A percentile compares a stretch with the other conserved stretches of the same genome.
These are phyloP conservation scores for Ciconia maguari DNA, from an alignment of 2,113 vertebrate genomes.

Conservation along the genomic window DNA sequence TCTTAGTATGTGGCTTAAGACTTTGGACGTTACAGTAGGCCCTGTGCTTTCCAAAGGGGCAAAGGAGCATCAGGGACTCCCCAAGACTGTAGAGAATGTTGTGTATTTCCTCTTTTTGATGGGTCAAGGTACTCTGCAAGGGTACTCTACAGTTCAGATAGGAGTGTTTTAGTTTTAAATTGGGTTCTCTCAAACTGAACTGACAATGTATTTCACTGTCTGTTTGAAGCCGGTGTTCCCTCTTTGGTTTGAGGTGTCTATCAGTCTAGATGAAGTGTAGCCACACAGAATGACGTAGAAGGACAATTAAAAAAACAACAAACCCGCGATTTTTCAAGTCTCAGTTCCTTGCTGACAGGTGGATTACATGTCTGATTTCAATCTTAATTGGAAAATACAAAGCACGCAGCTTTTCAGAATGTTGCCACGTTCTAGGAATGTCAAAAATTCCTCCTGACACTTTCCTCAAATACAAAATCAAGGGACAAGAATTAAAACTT, in stretches of 20 bases:
- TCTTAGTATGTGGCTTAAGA: not conserved
- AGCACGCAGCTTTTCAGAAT: not conserved
- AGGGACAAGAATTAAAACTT: constrained; percentile 1
- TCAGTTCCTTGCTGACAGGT: constrained; percentile 15
- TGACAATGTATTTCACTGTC: not conserved
- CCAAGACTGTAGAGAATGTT: not conserved
- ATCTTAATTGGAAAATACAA: constrained; percentile 33
- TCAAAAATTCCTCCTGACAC: not conserved
- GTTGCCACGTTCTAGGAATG: not conserved
- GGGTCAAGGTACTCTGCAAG: not conserved
- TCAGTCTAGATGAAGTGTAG: constrained; percentile 11
- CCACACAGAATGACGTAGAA: not conserved
- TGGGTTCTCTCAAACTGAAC: not conserved
- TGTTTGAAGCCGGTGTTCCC: not conserved
- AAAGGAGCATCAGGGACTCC: not conserved
- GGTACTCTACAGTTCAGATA: not conserved
- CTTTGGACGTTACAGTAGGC: not conserved
- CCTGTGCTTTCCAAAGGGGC: not conserved
- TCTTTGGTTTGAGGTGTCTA: not conserved
- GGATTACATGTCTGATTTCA: constrained; percentile 41
- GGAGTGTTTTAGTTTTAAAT: not conserved
- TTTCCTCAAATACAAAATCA: constrained; percentile 13
- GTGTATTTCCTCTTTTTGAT: not conserved
- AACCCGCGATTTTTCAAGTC: not conserved
- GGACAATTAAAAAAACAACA: not conserved